These are phyloP conservation scores for Stramonita haemastoma DNA, from an alignment of 2,888 invertebrate genomes.

Conservation along the genomic window DNA sequence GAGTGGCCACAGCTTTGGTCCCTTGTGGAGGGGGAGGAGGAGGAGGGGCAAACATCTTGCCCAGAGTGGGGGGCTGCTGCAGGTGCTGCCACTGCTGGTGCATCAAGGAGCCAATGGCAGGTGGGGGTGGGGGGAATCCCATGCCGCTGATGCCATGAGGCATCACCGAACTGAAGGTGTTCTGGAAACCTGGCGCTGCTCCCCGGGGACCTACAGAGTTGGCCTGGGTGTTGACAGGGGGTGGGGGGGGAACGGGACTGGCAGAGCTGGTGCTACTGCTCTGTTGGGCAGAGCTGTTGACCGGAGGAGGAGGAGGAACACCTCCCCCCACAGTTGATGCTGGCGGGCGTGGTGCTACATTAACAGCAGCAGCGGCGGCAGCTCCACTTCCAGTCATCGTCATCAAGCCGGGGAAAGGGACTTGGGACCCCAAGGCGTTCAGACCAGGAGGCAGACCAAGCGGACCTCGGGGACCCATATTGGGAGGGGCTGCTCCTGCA, in stretches of 20 bases:
- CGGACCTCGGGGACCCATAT: conserved; percentile 6
- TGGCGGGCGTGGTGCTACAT: not conserved
- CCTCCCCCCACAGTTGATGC: not conserved
- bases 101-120: conserved; percentile 19
- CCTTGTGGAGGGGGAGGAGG: conserved; percentile 36
- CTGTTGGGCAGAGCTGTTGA: not conserved
- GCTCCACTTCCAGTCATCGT: not conserved
- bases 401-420: not conserved
- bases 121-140: conserved; percentile 16
- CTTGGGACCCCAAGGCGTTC: not conserved
- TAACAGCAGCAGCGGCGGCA: not conserved
- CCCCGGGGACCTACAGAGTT: conserved; percentile 13
- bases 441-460: not conserved
- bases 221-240: conserved; percentile 16
- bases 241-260: not conserved
- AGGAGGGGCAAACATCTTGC: conserved; percentile 39
- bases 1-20: not conserved
- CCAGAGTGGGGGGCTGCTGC: not conserved
- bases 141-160: not conserved
- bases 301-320: not conserved
- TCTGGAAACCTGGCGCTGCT: not conserved
- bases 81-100: conserved; percentile 30
- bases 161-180: conserved; percentile 8
- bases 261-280: not conserved
- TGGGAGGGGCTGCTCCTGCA: conserved; percentile 19